Percentiles rank a stretch among this genome's conserved stretches.
These are phyloP conservation scores for Pteruthius melanotis DNA, from an alignment of 2,113 vertebrate genomes.

Conservation along the genomic window DNA sequence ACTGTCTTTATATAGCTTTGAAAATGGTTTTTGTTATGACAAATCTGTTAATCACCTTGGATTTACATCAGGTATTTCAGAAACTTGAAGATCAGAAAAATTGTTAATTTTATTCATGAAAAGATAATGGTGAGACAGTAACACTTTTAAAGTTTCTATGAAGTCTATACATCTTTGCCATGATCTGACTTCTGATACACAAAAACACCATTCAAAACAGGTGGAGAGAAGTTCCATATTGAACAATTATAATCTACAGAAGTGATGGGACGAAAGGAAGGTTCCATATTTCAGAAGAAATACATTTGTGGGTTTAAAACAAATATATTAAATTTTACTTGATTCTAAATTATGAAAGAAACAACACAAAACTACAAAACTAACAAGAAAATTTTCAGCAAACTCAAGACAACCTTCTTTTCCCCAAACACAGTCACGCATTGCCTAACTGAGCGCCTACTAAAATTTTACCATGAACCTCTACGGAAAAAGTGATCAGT, in stretches of 20 bases:
- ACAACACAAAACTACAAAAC: neutral
- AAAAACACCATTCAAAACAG: neutral
- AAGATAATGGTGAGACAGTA: neutral
- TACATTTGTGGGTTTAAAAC: neutral
- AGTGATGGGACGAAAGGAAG: neutral
- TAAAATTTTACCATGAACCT: neutral
- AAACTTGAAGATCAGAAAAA: neutral
- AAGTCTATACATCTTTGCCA: neutral
- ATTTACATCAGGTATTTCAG: neutral
- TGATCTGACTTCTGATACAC: neutral
- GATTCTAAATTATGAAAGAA: neutral
- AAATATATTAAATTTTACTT: neutral
- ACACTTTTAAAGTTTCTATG: neutral
- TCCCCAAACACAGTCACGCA: neutral
- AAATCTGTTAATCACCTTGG: neutral
- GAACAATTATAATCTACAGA: neutral
- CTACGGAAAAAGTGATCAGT: neutral
- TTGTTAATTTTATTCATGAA: neutral
- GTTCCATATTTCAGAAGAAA: neutral
- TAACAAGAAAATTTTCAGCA: neutral
- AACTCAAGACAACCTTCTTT: neutral
- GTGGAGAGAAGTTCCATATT: neutral
- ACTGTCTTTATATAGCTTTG: neutral
- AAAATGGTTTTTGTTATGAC: neutral
- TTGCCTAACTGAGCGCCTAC: neutral